Evolutionary conservation across 2,797 vertebrate species (phyloP).

Genomic region (Acipenser oxyrinchus): DNA sequence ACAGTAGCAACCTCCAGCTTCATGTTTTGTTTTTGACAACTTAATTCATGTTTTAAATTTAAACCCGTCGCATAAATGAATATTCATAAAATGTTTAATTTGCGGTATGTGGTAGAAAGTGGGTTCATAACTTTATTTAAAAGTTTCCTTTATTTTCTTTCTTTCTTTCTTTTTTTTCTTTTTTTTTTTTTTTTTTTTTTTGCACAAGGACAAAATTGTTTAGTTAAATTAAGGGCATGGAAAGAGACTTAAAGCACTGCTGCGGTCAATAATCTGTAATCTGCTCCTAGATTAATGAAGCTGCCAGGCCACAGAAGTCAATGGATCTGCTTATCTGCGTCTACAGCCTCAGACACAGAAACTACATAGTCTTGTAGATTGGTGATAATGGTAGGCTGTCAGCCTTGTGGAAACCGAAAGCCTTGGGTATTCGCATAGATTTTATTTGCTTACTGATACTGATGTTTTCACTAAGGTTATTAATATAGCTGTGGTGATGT

Average conservation of each 20-base stretch:
- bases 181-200: slow-evolving; percentile 30
- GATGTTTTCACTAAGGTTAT: slow-evolving; percentile 14
- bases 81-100: too few species aligned
- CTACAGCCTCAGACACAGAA: slow-evolving; percentile 39
- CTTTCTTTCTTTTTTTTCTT: slow-evolving; percentile 29
- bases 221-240: slow-evolving; percentile 16
- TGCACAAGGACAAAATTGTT: slow-evolving; percentile 24
- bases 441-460: slow-evolving; percentile 35
- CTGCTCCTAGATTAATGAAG: slow-evolving; percentile 54
- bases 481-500: too few species aligned
- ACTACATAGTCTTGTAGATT: slow-evolving; percentile 49
- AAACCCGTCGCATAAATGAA: too few species aligned
- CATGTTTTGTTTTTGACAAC: too few species aligned
- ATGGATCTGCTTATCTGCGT: slow-evolving; percentile 63
- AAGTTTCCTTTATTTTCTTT: too few species aligned
- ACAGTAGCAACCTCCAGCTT: too few species aligned
- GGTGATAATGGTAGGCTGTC: slow-evolving; percentile 36
- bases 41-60: too few species aligned
- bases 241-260: slow-evolving; percentile 5
- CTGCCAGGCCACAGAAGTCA: slow-evolving; percentile 53
- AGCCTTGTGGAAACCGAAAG: slow-evolving; percentile 24
- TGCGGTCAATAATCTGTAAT: slow-evolving; percentile 60
- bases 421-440: slow-evolving; percentile 29
- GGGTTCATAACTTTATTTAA: too few species aligned
- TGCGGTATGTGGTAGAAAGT: too few species aligned